A percentile compares a stretch with the other conserved stretches of the same genome.
These are phyloP conservation scores for Cuculus canorus DNA, from an alignment of 2,797 vertebrate genomes.

Conservation along the genomic window DNA sequence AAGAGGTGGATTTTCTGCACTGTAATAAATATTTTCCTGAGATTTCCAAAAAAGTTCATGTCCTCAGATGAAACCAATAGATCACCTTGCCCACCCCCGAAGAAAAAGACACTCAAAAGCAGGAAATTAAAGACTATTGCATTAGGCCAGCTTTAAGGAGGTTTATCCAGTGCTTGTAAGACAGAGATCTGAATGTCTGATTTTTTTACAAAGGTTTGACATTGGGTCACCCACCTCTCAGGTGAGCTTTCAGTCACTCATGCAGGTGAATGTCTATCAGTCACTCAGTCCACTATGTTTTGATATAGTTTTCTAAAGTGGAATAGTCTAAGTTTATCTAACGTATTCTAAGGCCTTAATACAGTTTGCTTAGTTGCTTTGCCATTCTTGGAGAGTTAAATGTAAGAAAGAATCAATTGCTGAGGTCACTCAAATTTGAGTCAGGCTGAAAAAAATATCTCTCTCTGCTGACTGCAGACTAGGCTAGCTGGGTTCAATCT, in stretches of 20 bases:
- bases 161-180: not conserved
- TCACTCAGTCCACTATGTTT: not conserved
- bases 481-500: not conserved
- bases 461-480: not conserved
- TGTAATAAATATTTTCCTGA: not conserved
- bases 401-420: not conserved
- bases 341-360: not conserved
- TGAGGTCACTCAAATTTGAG: not conserved
- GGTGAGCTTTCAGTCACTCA: not conserved
- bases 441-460: not conserved
- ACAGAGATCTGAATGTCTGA: not conserved
- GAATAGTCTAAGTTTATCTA: not conserved
- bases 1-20: not conserved
- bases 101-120: not conserved
- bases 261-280: not conserved
- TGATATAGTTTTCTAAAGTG: not conserved
- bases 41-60: not conserved
- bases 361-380: not conserved
- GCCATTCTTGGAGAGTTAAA: not conserved
- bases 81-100: accelerated
- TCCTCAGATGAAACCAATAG: not conserved
- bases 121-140: not conserved
- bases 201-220: not conserved
- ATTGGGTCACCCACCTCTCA: not conserved
- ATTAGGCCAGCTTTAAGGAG: not conserved